Evolutionary conservation across 2,113 vertebrate species (phyloP), one percentile per base, ranked within the genome.

Genomic region (Bostrychus sinensis): DNA sequence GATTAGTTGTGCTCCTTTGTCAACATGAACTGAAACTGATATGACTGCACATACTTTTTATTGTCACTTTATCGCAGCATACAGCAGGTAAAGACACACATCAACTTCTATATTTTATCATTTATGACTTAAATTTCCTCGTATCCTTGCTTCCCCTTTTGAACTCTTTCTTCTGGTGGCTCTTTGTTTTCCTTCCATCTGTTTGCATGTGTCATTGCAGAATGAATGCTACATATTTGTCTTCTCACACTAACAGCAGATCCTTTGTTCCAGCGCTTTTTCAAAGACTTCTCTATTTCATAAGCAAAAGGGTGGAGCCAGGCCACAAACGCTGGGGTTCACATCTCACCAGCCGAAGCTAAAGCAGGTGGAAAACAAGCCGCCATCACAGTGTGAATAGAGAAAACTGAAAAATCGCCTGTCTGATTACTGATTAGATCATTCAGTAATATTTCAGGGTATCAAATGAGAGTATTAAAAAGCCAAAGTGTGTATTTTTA

Each of bases 131-230:
- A 22, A 56, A 62, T 43, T 7, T 48, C 9, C 28, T n/a, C 34
- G 9, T 61, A 14, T 42, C 7, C 26, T 12, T 64, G 54, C 20
- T 28, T 60, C 39, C 48, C 58, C 65, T 48, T n/a, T 32, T 56
- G 56, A 36, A 58, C 55, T 9, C 65, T 57, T 51, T 48, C 57
- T 58, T 46, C 23, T 78, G 66, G 64, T 62, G 59, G 53, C 23
- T 57, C 66, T 72, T 86, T 85, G 78, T 86, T 51, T 74, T 28
- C 67, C 17, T 3, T 80, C 70, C 77, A 85, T 83, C 78, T 85
- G 85, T 83, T 81, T 77, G 73, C 70, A 82, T 81, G 70, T 78
- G 76, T 80, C 82, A 82, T 58, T 67, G 39, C 22, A 25, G 67
- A 68, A 75, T 77, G 56, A 70, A 65, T 70, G 71, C 77, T 58